Evolutionary conservation across 2,797 vertebrate species (phyloP).

Genomic region (Thunnus albacares): DNA sequence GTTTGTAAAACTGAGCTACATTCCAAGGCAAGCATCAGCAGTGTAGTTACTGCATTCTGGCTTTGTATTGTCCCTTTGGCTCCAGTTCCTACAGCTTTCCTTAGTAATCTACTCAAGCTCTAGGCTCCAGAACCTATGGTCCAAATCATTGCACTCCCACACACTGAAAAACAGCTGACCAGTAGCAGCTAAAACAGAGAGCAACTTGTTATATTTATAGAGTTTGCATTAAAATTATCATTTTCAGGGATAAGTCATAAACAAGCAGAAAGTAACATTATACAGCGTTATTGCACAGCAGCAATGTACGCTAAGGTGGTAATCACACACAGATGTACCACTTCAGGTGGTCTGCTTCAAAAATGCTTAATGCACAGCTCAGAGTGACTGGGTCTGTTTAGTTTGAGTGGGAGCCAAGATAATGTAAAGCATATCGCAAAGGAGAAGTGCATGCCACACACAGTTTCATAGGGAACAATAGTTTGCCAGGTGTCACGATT

Average conservation of each 20-base stretch:
- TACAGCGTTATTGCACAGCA: neutral
- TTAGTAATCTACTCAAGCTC: constrained; percentile 1
- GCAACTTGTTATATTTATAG: constrained; percentile 51
- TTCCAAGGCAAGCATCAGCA: neutral
- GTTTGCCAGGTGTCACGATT: neutral
- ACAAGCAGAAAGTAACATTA: constrained; percentile 32
- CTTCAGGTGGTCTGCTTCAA: constrained; percentile 44
- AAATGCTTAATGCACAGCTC: constrained; percentile 26
- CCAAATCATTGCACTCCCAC: constrained; percentile 39
- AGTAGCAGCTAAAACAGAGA: constrained; percentile 52
- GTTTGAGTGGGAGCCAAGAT: constrained; percentile 6
- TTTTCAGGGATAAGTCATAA: constrained; percentile 28
- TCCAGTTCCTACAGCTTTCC: constrained; percentile 11
- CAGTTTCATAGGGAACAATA: neutral
- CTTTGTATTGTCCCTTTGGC: neutral
- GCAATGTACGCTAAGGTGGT: neutral
- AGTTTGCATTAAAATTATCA: constrained; percentile 30
- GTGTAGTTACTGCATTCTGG: neutral
- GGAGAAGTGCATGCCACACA: neutral
- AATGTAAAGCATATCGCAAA: constrained; percentile 7
- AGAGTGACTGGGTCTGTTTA: constrained; percentile 25
- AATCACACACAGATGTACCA: constrained; percentile 47
- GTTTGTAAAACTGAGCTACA: neutral
- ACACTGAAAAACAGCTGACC: constrained; percentile 52
- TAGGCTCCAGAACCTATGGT: constrained; percentile 32